Evolutionary conservation across 2,888 invertebrate species (phyloP), one percentile per base, ranked within the genome.

Genomic region (Mythimna vitellina): DNA sequence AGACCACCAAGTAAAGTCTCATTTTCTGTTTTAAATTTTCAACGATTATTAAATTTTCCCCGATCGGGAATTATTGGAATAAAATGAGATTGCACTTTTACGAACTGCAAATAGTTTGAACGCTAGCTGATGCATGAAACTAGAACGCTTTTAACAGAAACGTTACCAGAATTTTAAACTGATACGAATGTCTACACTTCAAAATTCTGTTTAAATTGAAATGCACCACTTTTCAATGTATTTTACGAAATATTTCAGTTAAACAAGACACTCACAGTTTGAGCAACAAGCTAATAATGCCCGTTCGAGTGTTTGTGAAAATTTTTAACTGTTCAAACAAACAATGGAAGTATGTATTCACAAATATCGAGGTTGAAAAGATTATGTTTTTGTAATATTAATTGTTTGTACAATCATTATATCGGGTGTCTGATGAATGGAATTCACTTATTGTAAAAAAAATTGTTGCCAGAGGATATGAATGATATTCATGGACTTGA

Each of bases 281-380:
- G 67, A 78, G 46, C 38, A 62, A 65, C 66, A 62, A 70, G 2
- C 49, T 3, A 42, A n/a, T 22, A 81, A 71, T 82, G 76, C 68
- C 29, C 8, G 42, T n/a, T 14, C 12, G 25, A 66, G 12, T 83
- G 81, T 57, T 70, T 63, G 46, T 14, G n/a, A 68, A 51, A 61
- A 64, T 51, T 51, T 51, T 56, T 57, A 3, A 58, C 60, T 29
- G 70, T 65, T 67, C 53, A 75, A 35, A 72, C 66, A 68, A 82
- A 73, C 76, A 80, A 73, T 72, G 70, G 61, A 68, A 67, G 75
- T 70, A 67, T 80, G 75, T 73, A 69, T 81, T 79, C 80, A 71
- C 77, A 80, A 81, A 75, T 68, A 81, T 74, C 54, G 68, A 57
- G 49, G 35, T 62, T 63, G 53, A 60, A 63, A 81, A 61, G 63